phyloP scores from a whole-genome alignment of 2,888 invertebrate genomes.

The Callyntrura guangdongensis region DNA sequence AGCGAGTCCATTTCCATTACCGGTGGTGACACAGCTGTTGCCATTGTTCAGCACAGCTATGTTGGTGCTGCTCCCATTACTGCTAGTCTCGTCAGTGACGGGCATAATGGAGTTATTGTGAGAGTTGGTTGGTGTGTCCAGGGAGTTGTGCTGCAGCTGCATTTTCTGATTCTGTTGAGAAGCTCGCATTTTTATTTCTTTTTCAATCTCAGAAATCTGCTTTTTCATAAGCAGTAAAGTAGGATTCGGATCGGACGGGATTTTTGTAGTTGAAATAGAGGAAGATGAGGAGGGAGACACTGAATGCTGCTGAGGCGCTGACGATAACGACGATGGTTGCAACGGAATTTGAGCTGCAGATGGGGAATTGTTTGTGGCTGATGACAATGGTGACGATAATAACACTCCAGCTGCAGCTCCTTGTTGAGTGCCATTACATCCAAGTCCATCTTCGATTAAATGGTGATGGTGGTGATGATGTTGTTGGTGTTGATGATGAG shows the following conservation, averaged over 20 bases:
- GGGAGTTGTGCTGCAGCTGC: conserved; percentile 64
- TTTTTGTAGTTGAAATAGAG: conserved; percentile 67
- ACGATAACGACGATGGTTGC: conserved; percentile 26
- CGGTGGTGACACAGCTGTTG: conserved; percentile 71
- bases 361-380: conserved; percentile 15
- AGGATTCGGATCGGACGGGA: conserved; percentile 90
- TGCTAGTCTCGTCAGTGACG: conserved; percentile 54
- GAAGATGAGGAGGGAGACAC: conserved; percentile 61
- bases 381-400: conserved; percentile 33
- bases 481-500: conserved; percentile 54
- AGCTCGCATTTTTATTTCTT: conserved; percentile 88
- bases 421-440: conserved; percentile 65
- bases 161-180: conserved; percentile 81
- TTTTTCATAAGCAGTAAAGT: conserved; percentile 89
- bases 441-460: conserved; percentile 73
- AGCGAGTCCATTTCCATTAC: conserved; percentile 75
- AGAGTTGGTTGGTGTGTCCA: conserved; percentile 54
- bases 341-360: conserved; percentile 40
- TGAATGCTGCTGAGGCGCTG: conserved; percentile 47
- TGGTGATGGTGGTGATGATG: conserved; percentile 63
- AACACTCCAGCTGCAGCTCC: conserved; percentile 61
- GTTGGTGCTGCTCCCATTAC: conserved; percentile 57
- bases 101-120: conserved; percentile 66
- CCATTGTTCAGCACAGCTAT: conserved; percentile 58
- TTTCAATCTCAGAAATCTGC: conserved; percentile 91